Evolutionary conservation across 2,888 invertebrate genomes (phyloP).

Genomic region (Sphecodes monilicornis): DNA sequence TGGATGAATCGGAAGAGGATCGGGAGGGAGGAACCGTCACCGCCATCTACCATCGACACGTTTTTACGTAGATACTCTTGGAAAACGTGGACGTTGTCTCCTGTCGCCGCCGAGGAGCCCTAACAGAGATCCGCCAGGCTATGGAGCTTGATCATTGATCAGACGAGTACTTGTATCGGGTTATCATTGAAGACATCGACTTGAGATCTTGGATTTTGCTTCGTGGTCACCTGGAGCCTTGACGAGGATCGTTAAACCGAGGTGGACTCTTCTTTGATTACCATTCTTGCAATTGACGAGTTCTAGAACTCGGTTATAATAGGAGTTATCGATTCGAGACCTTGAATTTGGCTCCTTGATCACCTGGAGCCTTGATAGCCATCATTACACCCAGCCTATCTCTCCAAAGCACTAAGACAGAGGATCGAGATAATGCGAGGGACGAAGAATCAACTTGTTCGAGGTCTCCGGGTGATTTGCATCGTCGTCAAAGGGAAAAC

Average conservation of each 20-base stretch:
- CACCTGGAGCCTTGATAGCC: not conserved
- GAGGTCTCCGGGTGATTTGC: not conserved
- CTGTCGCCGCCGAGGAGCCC: not conserved
- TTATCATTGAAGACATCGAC: not conserved
- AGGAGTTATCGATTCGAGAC: not conserved
- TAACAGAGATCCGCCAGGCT: no score
- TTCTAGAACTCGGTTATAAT: not conserved
- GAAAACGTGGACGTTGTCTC: constrained; percentile 3
- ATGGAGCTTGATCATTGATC: no score
- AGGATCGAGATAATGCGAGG: not conserved
- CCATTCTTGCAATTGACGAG: not conserved
- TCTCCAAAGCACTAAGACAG: not conserved
- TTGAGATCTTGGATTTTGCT: not conserved
- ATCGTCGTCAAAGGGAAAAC: not conserved
- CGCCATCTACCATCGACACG: constrained; percentile 35
- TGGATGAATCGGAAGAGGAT: not conserved
- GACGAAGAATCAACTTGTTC: not conserved
- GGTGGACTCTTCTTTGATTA: not conserved
- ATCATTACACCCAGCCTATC: not conserved
- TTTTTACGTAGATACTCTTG: not conserved
- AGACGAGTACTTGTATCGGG: not conserved
- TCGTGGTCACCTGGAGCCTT: not conserved
- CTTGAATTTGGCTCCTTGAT: not conserved
- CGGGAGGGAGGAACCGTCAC: constrained; percentile 23
- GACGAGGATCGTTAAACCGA: not conserved